Conservation (phyloP, 1,140 invertebrate species). For the Bombus superbus region DNA sequence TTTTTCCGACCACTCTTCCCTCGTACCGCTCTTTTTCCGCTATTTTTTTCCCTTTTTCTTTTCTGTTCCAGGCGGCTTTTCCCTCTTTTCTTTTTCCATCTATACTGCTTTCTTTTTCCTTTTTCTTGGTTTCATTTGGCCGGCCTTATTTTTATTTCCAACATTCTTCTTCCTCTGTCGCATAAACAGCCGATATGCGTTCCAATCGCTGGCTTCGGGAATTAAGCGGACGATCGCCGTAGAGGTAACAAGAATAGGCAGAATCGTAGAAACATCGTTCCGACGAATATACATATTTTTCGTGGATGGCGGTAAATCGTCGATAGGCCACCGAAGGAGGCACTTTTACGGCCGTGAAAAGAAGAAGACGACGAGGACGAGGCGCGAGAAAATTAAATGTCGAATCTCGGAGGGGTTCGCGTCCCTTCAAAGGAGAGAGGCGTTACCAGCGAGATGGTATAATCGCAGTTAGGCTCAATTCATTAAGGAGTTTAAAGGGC, state of each 20-base stretch:
- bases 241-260: not conserved
- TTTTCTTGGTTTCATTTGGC: not conserved
- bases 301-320: constrained; percentile 8
- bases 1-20: not conserved
- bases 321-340: constrained; percentile 36
- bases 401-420: constrained; percentile 58
- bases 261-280: not conserved
- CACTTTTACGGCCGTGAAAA: constrained; percentile 52
- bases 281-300: constrained; percentile 10
- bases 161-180: constrained; percentile 49
- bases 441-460: constrained; percentile 65
- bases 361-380: constrained; percentile 55
- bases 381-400: constrained; percentile 70
- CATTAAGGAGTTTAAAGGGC: constrained; percentile 69
- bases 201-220: not conserved
- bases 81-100: constrained; percentile 13
- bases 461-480: constrained; percentile 72
- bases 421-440: constrained; percentile 59
- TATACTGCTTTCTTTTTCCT: constrained; percentile 1
- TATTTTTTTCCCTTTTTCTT: constrained; percentile 1
- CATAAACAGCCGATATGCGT: constrained; percentile 29
- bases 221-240: not conserved
- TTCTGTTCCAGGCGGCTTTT: not conserved
- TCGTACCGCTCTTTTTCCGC: constrained; percentile 20
- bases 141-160: constrained; percentile 6